phyloP scores from a whole-genome alignment of 2,797 vertebrate species.

The Coranthus polyacanthus region DNA sequence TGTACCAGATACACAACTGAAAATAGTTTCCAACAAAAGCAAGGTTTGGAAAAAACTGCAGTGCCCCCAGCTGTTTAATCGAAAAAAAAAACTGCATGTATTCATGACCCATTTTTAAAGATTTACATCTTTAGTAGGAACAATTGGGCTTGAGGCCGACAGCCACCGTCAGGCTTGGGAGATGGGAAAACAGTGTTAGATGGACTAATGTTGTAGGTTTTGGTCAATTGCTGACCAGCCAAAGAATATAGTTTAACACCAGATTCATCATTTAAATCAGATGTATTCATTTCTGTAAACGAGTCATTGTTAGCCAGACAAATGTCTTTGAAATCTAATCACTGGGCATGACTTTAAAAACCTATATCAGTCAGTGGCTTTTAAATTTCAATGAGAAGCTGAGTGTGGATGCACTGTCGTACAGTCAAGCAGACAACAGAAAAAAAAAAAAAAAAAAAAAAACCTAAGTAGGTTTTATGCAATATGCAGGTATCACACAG shows the following conservation, averaged over 20 bases:
- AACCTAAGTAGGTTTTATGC: not conserved
- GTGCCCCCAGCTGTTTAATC: not conserved
- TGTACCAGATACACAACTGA: slow-evolving; percentile 2
- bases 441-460: not conserved
- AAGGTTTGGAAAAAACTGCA: not conserved
- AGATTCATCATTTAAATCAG: slow-evolving; percentile 13
- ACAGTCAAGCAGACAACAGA: not conserved
- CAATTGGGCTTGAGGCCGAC: not conserved
- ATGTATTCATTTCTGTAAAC: slow-evolving; percentile 29
- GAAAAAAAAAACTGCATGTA: not conserved
- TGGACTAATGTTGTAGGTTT: not conserved
- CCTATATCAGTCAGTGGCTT: too few relatives aligned
- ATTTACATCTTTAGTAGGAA: not conserved
- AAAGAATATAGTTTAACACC: slow-evolving; percentile 15
- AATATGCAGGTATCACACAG: slow-evolving; percentile 18
- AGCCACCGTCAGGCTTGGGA: slow-evolving; percentile 1
- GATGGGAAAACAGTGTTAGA: not conserved
- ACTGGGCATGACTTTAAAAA: slow-evolving; percentile 44
- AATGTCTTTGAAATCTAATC: slow-evolving; percentile 47
- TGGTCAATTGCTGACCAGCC: slow-evolving; percentile 12
- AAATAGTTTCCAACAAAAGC: not conserved
- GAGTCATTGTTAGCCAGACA: slow-evolving; percentile 29
- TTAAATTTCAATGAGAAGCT: slow-evolving; percentile 37
- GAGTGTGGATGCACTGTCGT: slow-evolving; percentile 23
- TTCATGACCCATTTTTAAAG: slow-evolving; percentile 1